Conservation (phyloP, 2,888 invertebrate genomes). For the Hoplodrina ambigua region DNA sequence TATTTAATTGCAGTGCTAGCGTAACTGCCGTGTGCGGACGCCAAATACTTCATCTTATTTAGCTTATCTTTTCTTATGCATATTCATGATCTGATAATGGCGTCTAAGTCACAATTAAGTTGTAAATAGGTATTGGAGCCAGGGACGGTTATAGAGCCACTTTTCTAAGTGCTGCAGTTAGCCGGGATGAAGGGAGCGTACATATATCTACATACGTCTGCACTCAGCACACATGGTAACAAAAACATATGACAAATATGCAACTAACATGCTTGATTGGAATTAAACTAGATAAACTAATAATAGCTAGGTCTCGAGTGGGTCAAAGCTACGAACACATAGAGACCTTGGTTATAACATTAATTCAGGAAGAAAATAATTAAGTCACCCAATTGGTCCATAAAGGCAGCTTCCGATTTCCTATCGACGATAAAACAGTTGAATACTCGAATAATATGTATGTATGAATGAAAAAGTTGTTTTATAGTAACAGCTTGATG, state of each 20-base stretch:
- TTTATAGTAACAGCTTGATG: background rate
- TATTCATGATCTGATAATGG: constrained; percentile 79
- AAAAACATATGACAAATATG: background rate
- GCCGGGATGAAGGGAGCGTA: constrained; percentile 49
- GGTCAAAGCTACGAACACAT: background rate
- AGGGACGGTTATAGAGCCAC: constrained; percentile 67
- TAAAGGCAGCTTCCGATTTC: background rate
- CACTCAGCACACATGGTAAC: background rate
- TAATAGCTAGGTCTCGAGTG: background rate
- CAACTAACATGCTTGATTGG: background rate
- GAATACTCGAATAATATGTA: no score
- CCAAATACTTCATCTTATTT: constrained; percentile 77
- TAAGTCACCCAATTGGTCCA: background rate
- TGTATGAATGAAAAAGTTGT: background rate
- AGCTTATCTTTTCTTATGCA: constrained; percentile 75
- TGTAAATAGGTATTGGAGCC: constrained; percentile 69
- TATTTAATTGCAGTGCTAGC: constrained; percentile 76
- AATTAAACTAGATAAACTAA: background rate
- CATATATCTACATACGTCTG: constrained; percentile 17
- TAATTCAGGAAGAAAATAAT: background rate
- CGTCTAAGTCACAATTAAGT: constrained; percentile 71
- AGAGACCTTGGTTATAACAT: background rate
- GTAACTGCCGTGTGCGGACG: constrained; percentile 74
- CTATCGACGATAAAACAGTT: background rate
- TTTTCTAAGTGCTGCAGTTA: constrained; percentile 64